These are phyloP conservation scores for Pentalonia nigronervosa DNA, from an alignment of 1,140 invertebrate genomes.

Conservation along the genomic window DNA sequence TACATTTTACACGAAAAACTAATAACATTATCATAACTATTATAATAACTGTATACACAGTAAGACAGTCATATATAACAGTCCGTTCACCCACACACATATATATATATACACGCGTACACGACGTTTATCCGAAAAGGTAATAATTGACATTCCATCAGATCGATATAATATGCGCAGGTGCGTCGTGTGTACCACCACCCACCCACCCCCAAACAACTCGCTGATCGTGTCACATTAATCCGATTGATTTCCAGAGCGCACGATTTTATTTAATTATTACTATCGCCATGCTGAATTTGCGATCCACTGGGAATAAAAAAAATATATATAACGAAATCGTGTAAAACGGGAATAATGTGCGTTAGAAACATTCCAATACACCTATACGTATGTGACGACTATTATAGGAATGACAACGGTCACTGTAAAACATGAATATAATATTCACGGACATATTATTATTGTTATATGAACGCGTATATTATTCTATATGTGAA, in stretches of 20 bases:
- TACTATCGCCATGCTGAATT: neutral
- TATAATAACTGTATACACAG: neutral
- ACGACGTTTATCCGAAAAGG: neutral
- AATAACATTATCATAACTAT: conserved; percentile 6
- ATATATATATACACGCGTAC: neutral
- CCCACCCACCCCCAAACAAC: neutral
- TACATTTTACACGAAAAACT: neutral
- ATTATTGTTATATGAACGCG: neutral
- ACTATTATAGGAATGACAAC: neutral
- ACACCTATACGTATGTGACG: neutral
- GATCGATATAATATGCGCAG: neutral
- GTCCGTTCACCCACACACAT: neutral
- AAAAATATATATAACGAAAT: neutral
- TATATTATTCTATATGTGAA: neutral
- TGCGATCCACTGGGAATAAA: neutral
- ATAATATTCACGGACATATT: conserved; percentile 3
- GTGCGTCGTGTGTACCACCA: neutral
- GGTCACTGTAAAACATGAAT: neutral
- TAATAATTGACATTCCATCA: conserved; percentile 30
- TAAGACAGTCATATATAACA: neutral
- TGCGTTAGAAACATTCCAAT: conserved; percentile 10
- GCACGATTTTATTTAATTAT: conserved; percentile 37
- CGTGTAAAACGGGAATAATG: conserved; percentile 3
- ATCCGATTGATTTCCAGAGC: neutral
- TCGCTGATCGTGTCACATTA: neutral